Conservation (phyloP, 2,888 invertebrate species). For the Drosophila neotestacea region DNA sequence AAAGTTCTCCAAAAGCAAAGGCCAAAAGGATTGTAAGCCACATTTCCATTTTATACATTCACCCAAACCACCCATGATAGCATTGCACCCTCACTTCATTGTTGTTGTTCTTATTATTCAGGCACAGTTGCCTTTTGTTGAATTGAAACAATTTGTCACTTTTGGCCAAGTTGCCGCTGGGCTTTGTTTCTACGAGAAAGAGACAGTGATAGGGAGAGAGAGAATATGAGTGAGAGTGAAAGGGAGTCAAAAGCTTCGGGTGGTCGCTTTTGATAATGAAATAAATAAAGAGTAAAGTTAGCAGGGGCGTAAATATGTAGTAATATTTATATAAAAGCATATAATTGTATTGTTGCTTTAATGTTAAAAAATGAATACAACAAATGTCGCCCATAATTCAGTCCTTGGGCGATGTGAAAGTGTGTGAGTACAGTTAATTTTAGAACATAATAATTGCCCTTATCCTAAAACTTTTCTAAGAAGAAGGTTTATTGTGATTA, state of each 20-base stretch:
- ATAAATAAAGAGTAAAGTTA: slow-evolving; percentile 69
- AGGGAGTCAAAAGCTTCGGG: neutral
- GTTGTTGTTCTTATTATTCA: slow-evolving; percentile 41
- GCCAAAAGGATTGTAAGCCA: slow-evolving; percentile 62
- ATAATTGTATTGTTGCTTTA: slow-evolving; percentile 27
- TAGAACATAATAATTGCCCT: neutral
- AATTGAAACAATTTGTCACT: slow-evolving; percentile 80
- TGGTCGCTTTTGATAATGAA: slow-evolving; percentile 67
- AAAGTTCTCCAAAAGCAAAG: slow-evolving; percentile 44
- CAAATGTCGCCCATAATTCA: slow-evolving; percentile 17
- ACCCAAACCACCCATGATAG: slow-evolving; percentile 21
- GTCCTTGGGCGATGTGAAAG: neutral
- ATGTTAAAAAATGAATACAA: neutral
- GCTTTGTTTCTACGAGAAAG: slow-evolving; percentile 40
- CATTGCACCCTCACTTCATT: slow-evolving; percentile 35
- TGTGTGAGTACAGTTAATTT: slow-evolving; percentile 1
- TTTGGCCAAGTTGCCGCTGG: slow-evolving; percentile 69
- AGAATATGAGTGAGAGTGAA: too few species aligned
- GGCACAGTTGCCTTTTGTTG: slow-evolving; percentile 72
- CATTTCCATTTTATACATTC: slow-evolving; percentile 49
- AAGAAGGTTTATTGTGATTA: too few species aligned
- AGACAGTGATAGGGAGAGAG: neutral
- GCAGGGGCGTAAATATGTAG: slow-evolving; percentile 49
- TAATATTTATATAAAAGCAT: slow-evolving; percentile 43
- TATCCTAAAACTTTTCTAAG: neutral